Percentiles rank a stretch among this genome's conserved stretches.
Conservation (phyloP, 2,888 invertebrate genomes). For the Digitonthophagus gazella region DNA sequence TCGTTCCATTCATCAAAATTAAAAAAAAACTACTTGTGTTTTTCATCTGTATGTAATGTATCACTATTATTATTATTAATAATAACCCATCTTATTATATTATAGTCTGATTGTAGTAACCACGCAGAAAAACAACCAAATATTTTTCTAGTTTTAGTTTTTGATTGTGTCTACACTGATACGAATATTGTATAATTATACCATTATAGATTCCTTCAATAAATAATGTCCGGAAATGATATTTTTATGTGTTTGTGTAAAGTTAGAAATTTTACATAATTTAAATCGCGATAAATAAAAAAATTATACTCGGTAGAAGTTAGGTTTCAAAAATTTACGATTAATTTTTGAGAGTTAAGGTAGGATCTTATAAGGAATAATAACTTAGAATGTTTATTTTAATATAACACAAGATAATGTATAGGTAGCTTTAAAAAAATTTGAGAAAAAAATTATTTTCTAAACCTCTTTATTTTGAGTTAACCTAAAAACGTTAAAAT, state of each 20-base stretch:
- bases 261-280: no score
- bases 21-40: conserved; percentile 17
- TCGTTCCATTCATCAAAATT: conserved; percentile 13
- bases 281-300: no score
- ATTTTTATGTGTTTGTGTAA: neutral
- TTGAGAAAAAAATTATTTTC: no score
- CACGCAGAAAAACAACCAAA: conserved; percentile 41
- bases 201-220: conserved; percentile 2
- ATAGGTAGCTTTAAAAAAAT: no score
- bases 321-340: no score
- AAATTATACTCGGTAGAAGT: no score
- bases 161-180: conserved; percentile 14
- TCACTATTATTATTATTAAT: neutral
- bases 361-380: no score
- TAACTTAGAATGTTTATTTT: no score
- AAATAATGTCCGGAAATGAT: neutral
- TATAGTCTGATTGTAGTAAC: conserved; percentile 15
- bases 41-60: conserved; percentile 20
- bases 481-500: no score
- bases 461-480: no score
- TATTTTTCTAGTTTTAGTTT: conserved; percentile 46
- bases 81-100: conserved; percentile 11
- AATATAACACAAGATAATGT: no score
- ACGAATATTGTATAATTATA: conserved; percentile 26
- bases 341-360: no score